These are phyloP conservation scores for Premnoplex brunnescens DNA, from an alignment of 2,797 vertebrate genomes.

Conservation along the genomic window DNA sequence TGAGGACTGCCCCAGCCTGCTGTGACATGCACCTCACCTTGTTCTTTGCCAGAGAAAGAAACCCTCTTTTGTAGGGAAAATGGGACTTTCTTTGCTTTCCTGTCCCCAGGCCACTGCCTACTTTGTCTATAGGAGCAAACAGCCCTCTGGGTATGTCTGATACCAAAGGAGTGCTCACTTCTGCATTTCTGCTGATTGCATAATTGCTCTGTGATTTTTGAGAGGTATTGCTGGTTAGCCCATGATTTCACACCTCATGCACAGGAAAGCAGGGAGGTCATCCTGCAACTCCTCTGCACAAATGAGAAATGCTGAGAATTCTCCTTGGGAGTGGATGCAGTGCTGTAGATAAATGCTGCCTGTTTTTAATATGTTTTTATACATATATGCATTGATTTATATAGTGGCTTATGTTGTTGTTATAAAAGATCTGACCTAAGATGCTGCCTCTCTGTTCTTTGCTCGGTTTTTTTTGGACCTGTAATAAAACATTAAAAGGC, in stretches of 20 bases:
- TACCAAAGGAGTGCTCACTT: not conserved
- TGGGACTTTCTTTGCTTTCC: not conserved
- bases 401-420: not conserved
- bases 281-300: not conserved
- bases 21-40: not conserved
- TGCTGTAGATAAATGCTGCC: not conserved
- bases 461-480: not conserved
- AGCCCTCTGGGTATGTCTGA: not conserved
- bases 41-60: not conserved
- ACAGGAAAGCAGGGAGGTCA: not conserved
- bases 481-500: not conserved
- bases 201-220: not conserved
- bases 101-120: not conserved
- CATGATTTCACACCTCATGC: not conserved
- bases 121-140: not conserved
- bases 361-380: not conserved
- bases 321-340: not conserved
- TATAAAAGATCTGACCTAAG: not conserved
- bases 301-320: not conserved
- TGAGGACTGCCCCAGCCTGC: not conserved
- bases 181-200: not conserved
- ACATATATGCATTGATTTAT: not conserved
- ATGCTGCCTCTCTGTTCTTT: not conserved
- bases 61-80: not conserved
- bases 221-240: not conserved